Evolutionary conservation across 2,113 vertebrate genomes (phyloP).

Genomic region (Microcebus lehilahytsara): DNA sequence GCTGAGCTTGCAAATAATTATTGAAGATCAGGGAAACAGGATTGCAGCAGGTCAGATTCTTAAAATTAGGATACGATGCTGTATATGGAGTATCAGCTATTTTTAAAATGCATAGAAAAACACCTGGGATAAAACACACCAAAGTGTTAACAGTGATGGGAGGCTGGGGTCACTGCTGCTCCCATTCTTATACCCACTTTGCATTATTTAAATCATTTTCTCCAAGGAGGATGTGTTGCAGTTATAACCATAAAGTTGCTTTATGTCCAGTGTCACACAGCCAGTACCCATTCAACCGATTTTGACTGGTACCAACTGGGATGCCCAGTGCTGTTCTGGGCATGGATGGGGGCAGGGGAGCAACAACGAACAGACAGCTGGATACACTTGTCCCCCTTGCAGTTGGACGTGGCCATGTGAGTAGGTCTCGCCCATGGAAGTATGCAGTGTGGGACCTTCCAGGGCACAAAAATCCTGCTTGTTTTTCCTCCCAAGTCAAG

Average conservation of each 20-base stretch:
- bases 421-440: neutral
- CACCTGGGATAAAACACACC: neutral
- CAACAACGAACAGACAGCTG: neutral
- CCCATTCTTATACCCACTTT: neutral
- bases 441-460: neutral
- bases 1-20: neutral
- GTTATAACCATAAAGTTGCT: neutral
- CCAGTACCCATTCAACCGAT: neutral
- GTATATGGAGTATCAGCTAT: too few relatives aligned
- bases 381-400: neutral
- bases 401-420: accelerated
- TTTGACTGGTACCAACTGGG: neutral
- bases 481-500: neutral
- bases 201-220: neutral
- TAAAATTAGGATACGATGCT: neutral
- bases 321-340: neutral
- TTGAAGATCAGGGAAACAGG: neutral
- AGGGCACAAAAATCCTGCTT: neutral
- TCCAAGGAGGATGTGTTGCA: neutral
- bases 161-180: neutral
- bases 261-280: neutral
- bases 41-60: too few relatives aligned
- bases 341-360: too few relatives aligned
- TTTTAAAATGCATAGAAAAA: neutral
- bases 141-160: neutral